Evolutionary conservation across 2,113 vertebrate species (phyloP).

Genomic region (Irena cyanogastra): DNA sequence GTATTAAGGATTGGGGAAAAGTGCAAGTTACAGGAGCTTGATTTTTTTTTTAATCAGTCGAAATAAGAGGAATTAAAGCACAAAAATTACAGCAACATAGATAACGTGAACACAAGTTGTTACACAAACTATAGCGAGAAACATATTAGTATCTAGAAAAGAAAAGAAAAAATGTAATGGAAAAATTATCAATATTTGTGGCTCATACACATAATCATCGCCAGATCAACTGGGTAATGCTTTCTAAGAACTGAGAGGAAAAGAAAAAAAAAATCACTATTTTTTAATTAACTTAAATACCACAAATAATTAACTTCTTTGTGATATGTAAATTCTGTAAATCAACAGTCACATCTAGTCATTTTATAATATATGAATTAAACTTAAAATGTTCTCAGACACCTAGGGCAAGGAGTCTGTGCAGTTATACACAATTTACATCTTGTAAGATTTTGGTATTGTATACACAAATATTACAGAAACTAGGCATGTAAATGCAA

Average conservation of each 20-base stretch:
- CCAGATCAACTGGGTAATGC: constrained; percentile 77
- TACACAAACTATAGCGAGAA: constrained; percentile 85
- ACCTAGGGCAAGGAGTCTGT: constrained; percentile 74
- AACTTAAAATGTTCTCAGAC: constrained; percentile 74
- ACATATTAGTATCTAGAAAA: constrained; percentile 78
- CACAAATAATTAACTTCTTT: constrained; percentile 78
- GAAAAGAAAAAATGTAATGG: constrained; percentile 65
- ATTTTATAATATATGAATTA: constrained; percentile 74
- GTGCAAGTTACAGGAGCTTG: constrained; percentile 89
- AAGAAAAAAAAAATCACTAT: constrained; percentile 61
- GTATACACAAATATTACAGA: constrained; percentile 84
- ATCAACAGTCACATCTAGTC: constrained; percentile 79
- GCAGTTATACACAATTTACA: constrained; percentile 84
- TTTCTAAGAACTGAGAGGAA: constrained; percentile 61
- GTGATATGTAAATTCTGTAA: constrained; percentile 77
- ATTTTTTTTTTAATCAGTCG: constrained; percentile 79
- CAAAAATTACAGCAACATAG: constrained; percentile 95
- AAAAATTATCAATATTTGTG: constrained; percentile 67
- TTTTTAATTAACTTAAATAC: constrained; percentile 79
- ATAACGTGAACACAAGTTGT: constrained; percentile 87
- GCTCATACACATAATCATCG: constrained; percentile 72
- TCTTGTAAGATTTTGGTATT: constrained; percentile 76
- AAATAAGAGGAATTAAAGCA: constrained; percentile 90
- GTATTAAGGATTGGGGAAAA: constrained; percentile 81
- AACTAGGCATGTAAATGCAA: constrained; percentile 78